Evolutionary conservation across 2,797 vertebrate species (phyloP).

Genomic region (Hippopotamyrus pictus): DNA sequence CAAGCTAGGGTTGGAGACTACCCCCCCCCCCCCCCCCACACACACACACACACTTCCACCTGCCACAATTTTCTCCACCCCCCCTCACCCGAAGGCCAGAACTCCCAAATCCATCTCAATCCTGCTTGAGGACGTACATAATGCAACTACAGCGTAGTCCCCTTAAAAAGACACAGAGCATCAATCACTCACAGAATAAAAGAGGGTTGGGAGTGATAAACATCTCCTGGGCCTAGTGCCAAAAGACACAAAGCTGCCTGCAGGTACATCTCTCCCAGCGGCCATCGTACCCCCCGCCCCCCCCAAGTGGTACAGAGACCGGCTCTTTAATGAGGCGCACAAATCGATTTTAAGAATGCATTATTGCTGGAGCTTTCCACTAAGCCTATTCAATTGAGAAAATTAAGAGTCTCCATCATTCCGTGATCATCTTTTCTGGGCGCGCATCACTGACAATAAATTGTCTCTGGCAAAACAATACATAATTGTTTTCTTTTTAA

Average conservation of each 20-base stretch:
- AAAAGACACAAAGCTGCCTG: not conserved
- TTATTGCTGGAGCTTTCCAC: slow-evolving; percentile 34
- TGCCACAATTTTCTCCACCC: not conserved
- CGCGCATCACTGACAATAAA: slow-evolving; percentile 23
- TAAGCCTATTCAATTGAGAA: slow-evolving; percentile 30
- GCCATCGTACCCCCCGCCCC: slow-evolving; percentile 26
- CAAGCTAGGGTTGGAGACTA: not conserved
- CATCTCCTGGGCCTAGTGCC: not conserved
- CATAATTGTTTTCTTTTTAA: slow-evolving; percentile 18
- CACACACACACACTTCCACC: not conserved
- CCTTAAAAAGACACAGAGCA: not conserved
- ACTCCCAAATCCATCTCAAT: not conserved
- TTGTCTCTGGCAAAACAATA: slow-evolving; percentile 20
- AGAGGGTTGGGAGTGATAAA: slow-evolving; percentile 15
- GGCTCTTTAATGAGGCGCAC: slow-evolving; percentile 24
- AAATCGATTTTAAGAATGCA: slow-evolving; percentile 41
- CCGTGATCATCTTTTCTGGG: slow-evolving; percentile 19
- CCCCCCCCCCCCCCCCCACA: not conserved
- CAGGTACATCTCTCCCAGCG: slow-evolving; percentile 28
- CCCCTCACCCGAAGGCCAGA: not conserved
- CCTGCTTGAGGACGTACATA: not conserved
- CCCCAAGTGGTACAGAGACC: slow-evolving; percentile 15
- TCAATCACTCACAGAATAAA: not conserved
- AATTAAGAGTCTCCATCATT: slow-evolving; percentile 30
- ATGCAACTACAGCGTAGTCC: not conserved